Evolutionary conservation across 2,888 invertebrate genomes (phyloP).

Genomic region (Liodrosophila aerea): DNA sequence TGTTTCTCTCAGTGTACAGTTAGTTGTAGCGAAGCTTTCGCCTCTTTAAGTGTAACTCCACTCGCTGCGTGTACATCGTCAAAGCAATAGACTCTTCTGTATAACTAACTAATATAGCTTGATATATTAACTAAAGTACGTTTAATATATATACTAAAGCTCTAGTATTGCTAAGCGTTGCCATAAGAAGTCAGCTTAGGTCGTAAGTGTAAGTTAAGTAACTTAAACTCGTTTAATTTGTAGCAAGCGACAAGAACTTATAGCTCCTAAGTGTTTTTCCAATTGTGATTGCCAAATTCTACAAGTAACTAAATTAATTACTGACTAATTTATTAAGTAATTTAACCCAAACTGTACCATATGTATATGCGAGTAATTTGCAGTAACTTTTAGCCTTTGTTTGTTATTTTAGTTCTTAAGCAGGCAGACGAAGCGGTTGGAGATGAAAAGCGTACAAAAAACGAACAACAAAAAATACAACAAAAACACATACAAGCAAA

Average conservation of each 20-base stretch:
- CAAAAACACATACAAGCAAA: conserved; percentile 38
- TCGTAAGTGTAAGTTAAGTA: background rate
- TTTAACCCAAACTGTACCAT: conserved; percentile 32
- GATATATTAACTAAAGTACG: conserved; percentile 10
- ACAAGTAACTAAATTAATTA: too few relatives aligned
- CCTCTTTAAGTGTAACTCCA: conserved; percentile 25
- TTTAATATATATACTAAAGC: conserved; percentile 1
- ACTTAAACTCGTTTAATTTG: conserved; percentile 15
- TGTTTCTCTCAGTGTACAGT: conserved; percentile 49
- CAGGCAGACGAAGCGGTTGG: conserved; percentile 6
- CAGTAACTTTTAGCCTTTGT: conserved; percentile 57
- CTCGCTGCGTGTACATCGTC: conserved; percentile 70
- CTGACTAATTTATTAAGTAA: conserved; percentile 52
- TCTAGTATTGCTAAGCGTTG: conserved; percentile 17
- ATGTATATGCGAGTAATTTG: too few relatives aligned
- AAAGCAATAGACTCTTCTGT: conserved; percentile 76
- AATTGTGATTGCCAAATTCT: conserved; percentile 76
- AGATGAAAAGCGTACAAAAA: conserved; percentile 17
- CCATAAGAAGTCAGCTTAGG: conserved; percentile 46
- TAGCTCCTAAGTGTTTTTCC: conserved; percentile 75
- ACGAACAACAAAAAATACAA: conserved; percentile 20
- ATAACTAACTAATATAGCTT: conserved; percentile 28
- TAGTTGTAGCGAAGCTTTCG: conserved; percentile 36
- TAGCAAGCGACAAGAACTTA: conserved; percentile 67
- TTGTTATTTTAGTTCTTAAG: conserved; percentile 77